Percentiles rank a stretch among this genome's conserved stretches.
phyloP scores from a whole-genome alignment of 2,888 invertebrate species.

The Anoplius nigerrimus region DNA sequence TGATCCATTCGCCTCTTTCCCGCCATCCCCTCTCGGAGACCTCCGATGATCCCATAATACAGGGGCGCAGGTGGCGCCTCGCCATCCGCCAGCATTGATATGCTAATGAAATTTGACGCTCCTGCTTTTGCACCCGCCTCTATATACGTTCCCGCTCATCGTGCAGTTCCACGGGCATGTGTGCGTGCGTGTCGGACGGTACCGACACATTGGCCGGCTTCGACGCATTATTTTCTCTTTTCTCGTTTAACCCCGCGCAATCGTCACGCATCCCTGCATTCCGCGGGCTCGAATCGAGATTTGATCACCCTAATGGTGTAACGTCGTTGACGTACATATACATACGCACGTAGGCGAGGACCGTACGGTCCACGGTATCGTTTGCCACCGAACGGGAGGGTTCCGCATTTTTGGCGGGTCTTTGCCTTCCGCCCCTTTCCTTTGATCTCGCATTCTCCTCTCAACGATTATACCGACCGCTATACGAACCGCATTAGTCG shows the following conservation, averaged over 20 bases:
- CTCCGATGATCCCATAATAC: constrained; percentile 71
- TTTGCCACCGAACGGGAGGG: no score
- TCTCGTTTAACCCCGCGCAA: constrained; percentile 59
- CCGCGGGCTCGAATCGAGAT: background rate
- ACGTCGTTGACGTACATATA: background rate
- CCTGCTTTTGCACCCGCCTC: constrained; percentile 56
- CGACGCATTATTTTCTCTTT: constrained; percentile 46
- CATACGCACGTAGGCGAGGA: no score
- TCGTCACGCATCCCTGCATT: constrained; percentile 4
- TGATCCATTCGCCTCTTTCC: background rate
- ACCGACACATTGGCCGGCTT: background rate
- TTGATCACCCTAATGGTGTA: constrained; percentile 6
- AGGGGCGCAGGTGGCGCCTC: constrained; percentile 72
- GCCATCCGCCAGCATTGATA: constrained; percentile 75
- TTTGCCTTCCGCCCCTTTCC: no score
- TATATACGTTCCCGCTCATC: background rate
- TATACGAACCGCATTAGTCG: no score
- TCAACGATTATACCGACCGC: background rate
- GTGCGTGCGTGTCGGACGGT: background rate
- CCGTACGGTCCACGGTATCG: constrained; percentile 17
- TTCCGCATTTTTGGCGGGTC: background rate
- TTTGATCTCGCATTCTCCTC: background rate
- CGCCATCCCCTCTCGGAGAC: constrained; percentile 26
- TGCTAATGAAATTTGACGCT: constrained; percentile 76
- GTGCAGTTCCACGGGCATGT: constrained; percentile 7